Base-by-base conservation (phyloP, 2,797 vertebrate genomes). In the Neosalanx taihuensis region DNA sequence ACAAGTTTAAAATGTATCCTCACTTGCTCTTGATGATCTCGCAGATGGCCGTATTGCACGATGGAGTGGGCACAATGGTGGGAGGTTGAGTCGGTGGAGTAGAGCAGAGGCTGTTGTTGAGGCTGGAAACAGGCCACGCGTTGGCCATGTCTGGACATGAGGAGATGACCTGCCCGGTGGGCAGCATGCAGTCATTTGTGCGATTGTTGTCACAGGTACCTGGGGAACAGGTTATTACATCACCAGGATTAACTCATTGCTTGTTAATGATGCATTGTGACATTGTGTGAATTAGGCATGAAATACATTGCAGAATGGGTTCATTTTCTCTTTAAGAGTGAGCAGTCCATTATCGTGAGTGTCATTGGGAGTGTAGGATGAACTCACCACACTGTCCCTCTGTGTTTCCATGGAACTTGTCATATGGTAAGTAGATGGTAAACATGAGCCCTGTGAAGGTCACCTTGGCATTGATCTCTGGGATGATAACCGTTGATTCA, bases 321-420 rank as follows among this genome's bases (percentile, higher is more conserved):
- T 17, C 1, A n/a, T 1, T 26, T 26, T 26, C 23, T 1, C 51
- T 56, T 7, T 56, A 4, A 56, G 15, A 17, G 51, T n/a, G 17
- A 56, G 18, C 15, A n/a, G 51, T 17, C 15, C 51, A 56, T 46
- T 10, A 46, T 46, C 7, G 41, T 46, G 18, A 56, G 51, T 53
- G 51, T 56, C 51, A 56, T 5, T 56, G 18, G 51, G 18, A 56
- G 15, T 2, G 20, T 7, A 29, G n/a, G 58, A 10, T 72, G 26
- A 33, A 84, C 88, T 84, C 76, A 92, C 96, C 96, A 58, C 96
- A 97, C 72, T 95, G 96, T 82, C 96, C 96, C 66, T 93, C 78
- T 1, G 95, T 96, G 82, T 97, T 97, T 79, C 92, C 88, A 31
- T 85, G 87, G 66, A 97, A 96, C 6, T 71, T 29, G 6, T 37